These are phyloP conservation scores for Spilosoma lubricipeda DNA, from an alignment of 2,888 invertebrate genomes.

Conservation along the genomic window DNA sequence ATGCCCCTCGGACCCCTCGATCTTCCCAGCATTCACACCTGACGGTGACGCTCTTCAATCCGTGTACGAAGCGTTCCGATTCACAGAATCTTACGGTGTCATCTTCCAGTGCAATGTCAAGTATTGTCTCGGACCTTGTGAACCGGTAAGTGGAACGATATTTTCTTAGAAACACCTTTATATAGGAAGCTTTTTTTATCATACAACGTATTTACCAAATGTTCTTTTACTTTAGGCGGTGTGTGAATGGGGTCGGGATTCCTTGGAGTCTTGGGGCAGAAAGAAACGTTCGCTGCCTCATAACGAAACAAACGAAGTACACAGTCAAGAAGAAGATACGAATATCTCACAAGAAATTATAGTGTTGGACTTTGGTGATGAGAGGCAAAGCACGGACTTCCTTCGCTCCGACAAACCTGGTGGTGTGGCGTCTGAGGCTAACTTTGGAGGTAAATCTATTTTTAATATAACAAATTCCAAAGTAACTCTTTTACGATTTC, in stretches of 20 bases:
- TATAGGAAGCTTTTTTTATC: slow-evolving; percentile 30
- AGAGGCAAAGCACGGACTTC: slow-evolving; percentile 92
- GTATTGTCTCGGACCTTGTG: slow-evolving; percentile 97
- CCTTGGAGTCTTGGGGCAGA: slow-evolving; percentile 96
- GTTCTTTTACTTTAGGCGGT: slow-evolving; percentile 88
- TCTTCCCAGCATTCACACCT: slow-evolving; percentile 96
- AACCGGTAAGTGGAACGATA: slow-evolving; percentile 89
- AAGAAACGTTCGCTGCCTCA: slow-evolving; percentile 90
- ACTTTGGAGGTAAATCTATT: slow-evolving; percentile 88
- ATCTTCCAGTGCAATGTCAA: slow-evolving; percentile 99
- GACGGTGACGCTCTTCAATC: slow-evolving; percentile 96
- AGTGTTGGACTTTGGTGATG: slow-evolving; percentile 97
- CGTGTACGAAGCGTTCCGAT: slow-evolving; percentile 97
- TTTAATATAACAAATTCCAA: not conserved
- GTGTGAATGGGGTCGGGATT: slow-evolving; percentile 96
- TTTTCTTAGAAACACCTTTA: not conserved
- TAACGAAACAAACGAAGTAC: slow-evolving; percentile 87
- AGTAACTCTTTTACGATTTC: too few relatives aligned
- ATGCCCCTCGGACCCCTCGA: slow-evolving; percentile 96
- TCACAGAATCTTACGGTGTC: slow-evolving; percentile 98
- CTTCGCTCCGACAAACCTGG: slow-evolving; percentile 91
- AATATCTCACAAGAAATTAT: slow-evolving; percentile 97
- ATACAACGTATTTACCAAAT: slow-evolving; percentile 46
- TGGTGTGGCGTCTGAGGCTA: slow-evolving; percentile 86
- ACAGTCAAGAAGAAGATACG: slow-evolving; percentile 93